Evolutionary conservation across 2,888 invertebrate genomes (phyloP).

Genomic region (Ceriagrion tenellum): DNA sequence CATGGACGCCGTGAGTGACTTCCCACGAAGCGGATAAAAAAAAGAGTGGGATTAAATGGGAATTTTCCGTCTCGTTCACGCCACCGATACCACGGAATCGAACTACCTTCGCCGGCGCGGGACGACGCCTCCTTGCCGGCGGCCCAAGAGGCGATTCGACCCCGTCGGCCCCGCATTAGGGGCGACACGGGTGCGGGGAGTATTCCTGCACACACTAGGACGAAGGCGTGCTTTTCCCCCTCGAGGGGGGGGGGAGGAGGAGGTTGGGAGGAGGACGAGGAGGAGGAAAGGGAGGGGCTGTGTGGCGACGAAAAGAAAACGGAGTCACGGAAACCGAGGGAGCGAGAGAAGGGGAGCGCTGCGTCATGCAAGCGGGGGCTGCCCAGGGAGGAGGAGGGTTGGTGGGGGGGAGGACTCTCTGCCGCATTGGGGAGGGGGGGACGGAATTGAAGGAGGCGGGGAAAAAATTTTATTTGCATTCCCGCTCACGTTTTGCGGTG

Average conservation of each 20-base stretch:
- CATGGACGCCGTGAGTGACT: neutral
- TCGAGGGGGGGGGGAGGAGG: neutral
- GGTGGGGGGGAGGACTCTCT: neutral
- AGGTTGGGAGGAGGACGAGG: neutral
- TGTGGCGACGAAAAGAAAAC: neutral
- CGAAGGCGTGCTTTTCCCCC: no score
- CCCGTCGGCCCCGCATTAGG: no score
- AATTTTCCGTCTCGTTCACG: no score
- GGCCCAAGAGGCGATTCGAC: no score
- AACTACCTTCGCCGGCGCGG: neutral
- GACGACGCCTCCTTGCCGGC: neutral
- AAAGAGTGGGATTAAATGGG: neutral
- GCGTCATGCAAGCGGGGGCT: neutral
- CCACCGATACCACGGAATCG: no score
- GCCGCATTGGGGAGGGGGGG: neutral
- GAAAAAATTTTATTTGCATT: no score
- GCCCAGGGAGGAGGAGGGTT: neutral
- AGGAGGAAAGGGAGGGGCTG: neutral
- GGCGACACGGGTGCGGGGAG: no score
- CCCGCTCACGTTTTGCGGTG: no score
- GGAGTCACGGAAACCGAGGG: neutral
- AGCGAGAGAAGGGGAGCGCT: neutral
- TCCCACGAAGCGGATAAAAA: neutral
- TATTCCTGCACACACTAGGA: no score
- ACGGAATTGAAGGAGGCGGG: neutral